These are phyloP conservation scores for Propithecus perrieri DNA, from an alignment of 2,797 vertebrate species.

Conservation along the genomic window DNA sequence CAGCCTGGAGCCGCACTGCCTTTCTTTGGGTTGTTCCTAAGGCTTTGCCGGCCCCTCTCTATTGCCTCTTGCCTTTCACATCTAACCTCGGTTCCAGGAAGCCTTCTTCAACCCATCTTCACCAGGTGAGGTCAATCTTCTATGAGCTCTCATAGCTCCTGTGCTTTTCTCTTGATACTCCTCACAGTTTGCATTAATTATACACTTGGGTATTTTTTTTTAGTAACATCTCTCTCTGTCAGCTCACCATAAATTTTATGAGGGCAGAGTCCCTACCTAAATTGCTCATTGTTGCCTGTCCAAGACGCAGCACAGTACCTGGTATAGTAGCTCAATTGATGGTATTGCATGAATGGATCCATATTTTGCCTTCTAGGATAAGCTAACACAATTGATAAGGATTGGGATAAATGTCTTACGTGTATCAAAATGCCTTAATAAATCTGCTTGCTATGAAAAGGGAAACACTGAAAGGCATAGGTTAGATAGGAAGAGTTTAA, in stretches of 20 bases:
- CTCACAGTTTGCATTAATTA: background rate
- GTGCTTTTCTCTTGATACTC: background rate
- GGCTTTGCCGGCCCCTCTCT: background rate
- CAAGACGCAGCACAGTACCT: background rate
- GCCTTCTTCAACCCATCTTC: background rate
- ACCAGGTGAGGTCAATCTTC: background rate
- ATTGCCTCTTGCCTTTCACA: background rate
- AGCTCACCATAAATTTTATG: background rate
- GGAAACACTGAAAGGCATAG: background rate
- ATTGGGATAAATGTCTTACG: background rate
- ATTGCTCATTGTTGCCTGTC: background rate
- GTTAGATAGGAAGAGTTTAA: background rate
- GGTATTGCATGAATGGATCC: background rate
- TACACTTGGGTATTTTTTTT: background rate
- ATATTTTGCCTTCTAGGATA: background rate
- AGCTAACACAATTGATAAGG: background rate
- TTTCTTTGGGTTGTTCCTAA: background rate
- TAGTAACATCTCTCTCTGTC: background rate
- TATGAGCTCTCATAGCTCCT: background rate
- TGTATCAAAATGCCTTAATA: background rate
- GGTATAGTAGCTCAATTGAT: background rate
- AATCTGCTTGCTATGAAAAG: background rate
- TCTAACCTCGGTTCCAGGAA: background rate
- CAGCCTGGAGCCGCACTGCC: background rate
- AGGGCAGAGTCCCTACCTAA: background rate